phyloP scores from a whole-genome alignment of 2,113 vertebrate genomes.

The Alectura lathami region DNA sequence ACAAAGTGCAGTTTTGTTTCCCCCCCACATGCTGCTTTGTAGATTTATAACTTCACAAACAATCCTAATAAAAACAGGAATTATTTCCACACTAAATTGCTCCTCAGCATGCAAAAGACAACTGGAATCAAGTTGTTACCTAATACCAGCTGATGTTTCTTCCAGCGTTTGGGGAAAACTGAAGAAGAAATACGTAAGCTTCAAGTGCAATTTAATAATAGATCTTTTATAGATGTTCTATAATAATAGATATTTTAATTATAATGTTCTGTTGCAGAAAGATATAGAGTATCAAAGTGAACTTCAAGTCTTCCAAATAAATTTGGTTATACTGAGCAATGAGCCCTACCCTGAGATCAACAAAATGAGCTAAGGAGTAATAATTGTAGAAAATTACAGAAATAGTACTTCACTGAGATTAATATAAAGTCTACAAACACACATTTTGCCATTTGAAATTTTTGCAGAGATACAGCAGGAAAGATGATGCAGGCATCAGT shows the following conservation, averaged over 20 bases:
- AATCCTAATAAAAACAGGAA: conserved; percentile 41
- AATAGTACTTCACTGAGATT: background rate
- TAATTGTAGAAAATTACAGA: background rate
- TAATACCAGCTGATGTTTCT: conserved; percentile 27
- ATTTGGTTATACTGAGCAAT: background rate
- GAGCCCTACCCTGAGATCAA: background rate
- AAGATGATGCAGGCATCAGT: background rate
- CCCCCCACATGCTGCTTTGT: background rate
- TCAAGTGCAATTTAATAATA: background rate
- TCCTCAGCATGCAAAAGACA: conserved; percentile 37
- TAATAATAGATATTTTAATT: background rate
- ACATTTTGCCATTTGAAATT: background rate
- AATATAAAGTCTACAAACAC: background rate
- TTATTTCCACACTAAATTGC: background rate
- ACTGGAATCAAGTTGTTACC: background rate
- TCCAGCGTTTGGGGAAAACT: background rate
- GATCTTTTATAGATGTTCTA: background rate
- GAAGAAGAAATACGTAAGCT: conserved; percentile 15
- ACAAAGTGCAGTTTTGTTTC: conserved; percentile 7
- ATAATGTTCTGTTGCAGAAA: background rate
- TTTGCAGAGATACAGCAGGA: background rate
- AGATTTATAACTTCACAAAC: conserved; percentile 53
- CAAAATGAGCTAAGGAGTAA: background rate
- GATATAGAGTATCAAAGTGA: background rate
- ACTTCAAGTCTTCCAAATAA: conserved; percentile 6